These are phyloP conservation scores for Strigamia transsilvanica DNA, from an alignment of 2,888 invertebrate genomes.

Conservation along the genomic window DNA sequence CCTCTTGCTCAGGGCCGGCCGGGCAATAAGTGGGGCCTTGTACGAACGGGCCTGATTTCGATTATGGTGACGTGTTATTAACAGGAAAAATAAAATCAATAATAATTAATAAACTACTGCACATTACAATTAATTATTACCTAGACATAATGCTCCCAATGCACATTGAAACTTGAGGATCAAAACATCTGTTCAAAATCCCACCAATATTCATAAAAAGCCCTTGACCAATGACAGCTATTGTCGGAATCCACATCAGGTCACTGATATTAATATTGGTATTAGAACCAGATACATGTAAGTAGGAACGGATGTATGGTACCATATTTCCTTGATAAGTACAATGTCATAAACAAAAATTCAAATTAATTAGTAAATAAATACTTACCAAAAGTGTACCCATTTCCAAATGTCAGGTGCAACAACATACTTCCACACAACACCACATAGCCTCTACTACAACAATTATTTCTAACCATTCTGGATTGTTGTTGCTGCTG, in stretches of 20 bases:
- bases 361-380: not conserved
- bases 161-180: slow-evolving; percentile 60
- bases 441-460: slow-evolving; percentile 39
- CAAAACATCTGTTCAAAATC: slow-evolving; percentile 60
- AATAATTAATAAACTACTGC: too few species aligned
- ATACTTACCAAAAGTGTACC: slow-evolving; percentile 57
- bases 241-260: slow-evolving; percentile 58
- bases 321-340: too few species aligned
- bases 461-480: too few species aligned
- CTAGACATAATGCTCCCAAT: slow-evolving; percentile 61
- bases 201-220: slow-evolving; percentile 62
- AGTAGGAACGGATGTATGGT: slow-evolving; percentile 57
- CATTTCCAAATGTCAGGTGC: slow-evolving; percentile 59
- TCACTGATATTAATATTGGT: slow-evolving; percentile 54
- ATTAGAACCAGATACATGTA: slow-evolving; percentile 26
- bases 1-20: too few species aligned
- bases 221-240: slow-evolving; percentile 61
- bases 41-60: too few species aligned
- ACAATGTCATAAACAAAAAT: not conserved
- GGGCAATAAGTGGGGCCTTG: too few species aligned
- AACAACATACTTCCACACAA: slow-evolving; percentile 59
- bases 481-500: too few species aligned
- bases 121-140: slow-evolving; percentile 56
- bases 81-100: too few species aligned
- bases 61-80: too few species aligned